A percentile compares a stretch with the other conserved stretches of the same genome.
These are phyloP conservation scores for Diabrotica undecimpunctata DNA, from an alignment of 1,140 invertebrate species.

Conservation along the genomic window DNA sequence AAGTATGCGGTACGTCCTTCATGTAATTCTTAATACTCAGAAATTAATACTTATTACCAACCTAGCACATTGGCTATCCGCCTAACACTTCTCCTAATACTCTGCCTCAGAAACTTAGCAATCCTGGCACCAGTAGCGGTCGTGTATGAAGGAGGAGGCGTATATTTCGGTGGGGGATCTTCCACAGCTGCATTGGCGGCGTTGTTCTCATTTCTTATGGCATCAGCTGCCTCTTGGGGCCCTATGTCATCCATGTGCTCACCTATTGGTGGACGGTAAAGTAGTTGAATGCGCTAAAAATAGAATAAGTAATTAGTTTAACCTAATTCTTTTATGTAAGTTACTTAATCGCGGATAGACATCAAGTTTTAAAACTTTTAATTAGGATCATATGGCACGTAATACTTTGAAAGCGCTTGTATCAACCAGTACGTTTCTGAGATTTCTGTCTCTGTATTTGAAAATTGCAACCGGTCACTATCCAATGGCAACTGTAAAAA, in stretches of 20 bases:
- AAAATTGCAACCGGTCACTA: too few species aligned
- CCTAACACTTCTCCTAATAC: slow-evolving; percentile 74
- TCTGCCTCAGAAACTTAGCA: slow-evolving; percentile 74
- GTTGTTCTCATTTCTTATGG: slow-evolving; percentile 39
- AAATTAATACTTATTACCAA: slow-evolving; percentile 36
- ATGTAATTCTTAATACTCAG: not conserved
- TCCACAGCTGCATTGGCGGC: slow-evolving; percentile 50
- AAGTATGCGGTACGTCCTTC: too few species aligned
- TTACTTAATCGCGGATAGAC: too few species aligned
- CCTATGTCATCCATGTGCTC: slow-evolving; percentile 44
- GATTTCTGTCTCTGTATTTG: too few species aligned
- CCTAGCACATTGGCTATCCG: slow-evolving; percentile 57
- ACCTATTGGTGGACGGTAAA: slow-evolving; percentile 66
- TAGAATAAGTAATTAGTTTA: slow-evolving; percentile 13
- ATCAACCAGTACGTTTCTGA: too few species aligned
- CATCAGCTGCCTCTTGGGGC: slow-evolving; percentile 40
- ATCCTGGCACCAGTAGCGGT: slow-evolving; percentile 82
- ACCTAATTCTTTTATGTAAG: not conserved
- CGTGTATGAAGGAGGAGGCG: slow-evolving; percentile 86
- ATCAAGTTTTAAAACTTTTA: not conserved
- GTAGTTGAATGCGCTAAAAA: slow-evolving; percentile 67
- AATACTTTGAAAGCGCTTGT: too few species aligned
- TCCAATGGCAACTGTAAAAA: too few species aligned
- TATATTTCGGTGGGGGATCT: slow-evolving; percentile 89
- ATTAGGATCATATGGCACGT: too few species aligned